These are phyloP conservation scores for Galleria mellonella DNA, from an alignment of 1,140 invertebrate species.

Conservation along the genomic window DNA sequence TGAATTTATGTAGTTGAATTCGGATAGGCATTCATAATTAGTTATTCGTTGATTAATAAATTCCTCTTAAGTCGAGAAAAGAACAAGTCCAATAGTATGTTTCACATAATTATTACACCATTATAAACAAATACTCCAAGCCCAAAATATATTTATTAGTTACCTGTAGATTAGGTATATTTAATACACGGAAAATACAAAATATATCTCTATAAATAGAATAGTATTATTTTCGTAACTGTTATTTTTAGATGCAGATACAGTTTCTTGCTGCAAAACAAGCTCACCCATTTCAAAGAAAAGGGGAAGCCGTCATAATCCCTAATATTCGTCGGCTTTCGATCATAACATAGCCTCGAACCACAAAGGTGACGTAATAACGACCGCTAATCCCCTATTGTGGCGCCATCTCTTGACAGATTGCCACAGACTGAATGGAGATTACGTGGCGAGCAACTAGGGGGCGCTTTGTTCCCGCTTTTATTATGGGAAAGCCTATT, in stretches of 20 bases:
- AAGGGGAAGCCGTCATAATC: constrained; percentile 59
- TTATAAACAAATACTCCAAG: no score
- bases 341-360: constrained; percentile 51
- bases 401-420: constrained; percentile 68
- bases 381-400: constrained; percentile 64
- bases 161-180: no score
- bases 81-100: no score
- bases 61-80: no score
- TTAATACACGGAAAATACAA: no score
- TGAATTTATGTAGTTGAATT: no score
- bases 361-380: constrained; percentile 70
- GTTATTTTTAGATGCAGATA: neutral
- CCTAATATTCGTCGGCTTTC: constrained; percentile 58
- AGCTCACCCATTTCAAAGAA: constrained; percentile 13
- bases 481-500: constrained; percentile 50
- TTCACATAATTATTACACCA: no score
- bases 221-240: no score
- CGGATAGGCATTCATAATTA: no score
- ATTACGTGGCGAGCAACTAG: constrained; percentile 41
- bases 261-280: neutral
- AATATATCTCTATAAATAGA: no score
- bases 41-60: no score
- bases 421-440: constrained; percentile 57
- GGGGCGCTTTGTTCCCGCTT: constrained; percentile 51
- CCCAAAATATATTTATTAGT: no score